Evolutionary conservation across 2,797 vertebrate genomes (phyloP), one percentile per base, ranked within the genome.

Genomic region (Ptychobarbus kaznakovi): DNA sequence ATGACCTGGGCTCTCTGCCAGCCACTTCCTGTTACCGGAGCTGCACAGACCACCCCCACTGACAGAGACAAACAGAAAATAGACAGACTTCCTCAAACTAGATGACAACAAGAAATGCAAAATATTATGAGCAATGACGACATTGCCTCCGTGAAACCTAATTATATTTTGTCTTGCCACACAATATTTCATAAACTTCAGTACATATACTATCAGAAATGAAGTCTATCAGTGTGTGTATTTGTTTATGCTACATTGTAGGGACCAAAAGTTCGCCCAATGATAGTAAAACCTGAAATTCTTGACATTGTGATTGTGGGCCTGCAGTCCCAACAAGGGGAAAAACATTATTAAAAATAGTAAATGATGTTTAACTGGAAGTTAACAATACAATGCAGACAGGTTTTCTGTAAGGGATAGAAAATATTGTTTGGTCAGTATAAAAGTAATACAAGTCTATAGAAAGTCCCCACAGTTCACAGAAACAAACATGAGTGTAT

Each of bases 1-100:
- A 96, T 94, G 49, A 97, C 94, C 53, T 97, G 96, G 16, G 96
- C 96, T 88, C 96, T 93, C 93, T 95, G 94, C 96, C 96, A 97
- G n/a, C 94, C 95, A 2, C 95, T 94, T 3, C 95, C 94, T 49
- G 90, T 86, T 22, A 94, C 95, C 0, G 95, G 96, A 38, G 96
- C 96, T 0, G 96, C 96, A 1, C 96, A 97, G 89, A 97, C 94
- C 58, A 96, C 95, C 0, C 91, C 91, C 13, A 76, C 91, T 91
- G 73, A 70, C 40, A 84, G 28, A 58, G 22, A 68, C 12, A 51
- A 13, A 25, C 1, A 61, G 40, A 76, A 73, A 51, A n/a, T 20
- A 42, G 12, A 25, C 28, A 8, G 42, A 76, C 9, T 75, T 76
- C 42, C n/a, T 44, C 18, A 8, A 80, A 35, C 3, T 51, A 49